phyloP scores from a whole-genome alignment of 2,797 vertebrate genomes.

The Scyliorhinus canicula region DNA sequence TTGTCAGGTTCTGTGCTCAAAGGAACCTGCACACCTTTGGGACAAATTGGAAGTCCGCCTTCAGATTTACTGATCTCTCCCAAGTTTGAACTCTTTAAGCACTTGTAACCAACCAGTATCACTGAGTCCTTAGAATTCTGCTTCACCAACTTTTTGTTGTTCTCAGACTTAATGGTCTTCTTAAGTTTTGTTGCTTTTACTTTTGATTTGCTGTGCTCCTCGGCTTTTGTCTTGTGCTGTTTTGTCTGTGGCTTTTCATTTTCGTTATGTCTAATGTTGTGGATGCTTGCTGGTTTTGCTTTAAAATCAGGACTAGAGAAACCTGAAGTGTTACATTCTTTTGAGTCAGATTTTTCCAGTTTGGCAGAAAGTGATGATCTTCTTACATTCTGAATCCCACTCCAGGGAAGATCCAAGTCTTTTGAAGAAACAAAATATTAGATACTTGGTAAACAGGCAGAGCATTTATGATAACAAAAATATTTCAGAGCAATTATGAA shows the following conservation, averaged over 20 bases:
- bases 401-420: conserved; percentile 92
- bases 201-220: conserved; percentile 78
- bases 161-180: conserved; percentile 86
- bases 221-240: conserved; percentile 60
- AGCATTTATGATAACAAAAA: conserved; percentile 36
- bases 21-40: conserved; percentile 65
- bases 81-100: conserved; percentile 74
- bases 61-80: conserved; percentile 70
- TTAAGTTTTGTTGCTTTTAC: conserved; percentile 87
- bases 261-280: conserved; percentile 68
- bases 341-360: conserved; percentile 70
- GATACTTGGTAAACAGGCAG: not conserved
- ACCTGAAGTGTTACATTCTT: conserved; percentile 65
- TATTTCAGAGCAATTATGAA: conserved; percentile 37
- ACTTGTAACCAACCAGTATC: conserved; percentile 88
- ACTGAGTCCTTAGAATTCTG: conserved; percentile 93
- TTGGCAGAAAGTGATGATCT: conserved; percentile 68
- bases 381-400: conserved; percentile 72
- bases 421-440: conserved; percentile 43
- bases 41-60: conserved; percentile 58
- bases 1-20: conserved; percentile 53
- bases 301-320: conserved; percentile 69
- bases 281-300: conserved; percentile 56
- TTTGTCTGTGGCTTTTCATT: conserved; percentile 70
- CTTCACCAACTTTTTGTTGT: conserved; percentile 82